A percentile compares a stretch with the other conserved stretches of the same genome.
Evolutionary conservation across 1,140 invertebrate species (phyloP).

Genomic region (Apis laboriosa): DNA sequence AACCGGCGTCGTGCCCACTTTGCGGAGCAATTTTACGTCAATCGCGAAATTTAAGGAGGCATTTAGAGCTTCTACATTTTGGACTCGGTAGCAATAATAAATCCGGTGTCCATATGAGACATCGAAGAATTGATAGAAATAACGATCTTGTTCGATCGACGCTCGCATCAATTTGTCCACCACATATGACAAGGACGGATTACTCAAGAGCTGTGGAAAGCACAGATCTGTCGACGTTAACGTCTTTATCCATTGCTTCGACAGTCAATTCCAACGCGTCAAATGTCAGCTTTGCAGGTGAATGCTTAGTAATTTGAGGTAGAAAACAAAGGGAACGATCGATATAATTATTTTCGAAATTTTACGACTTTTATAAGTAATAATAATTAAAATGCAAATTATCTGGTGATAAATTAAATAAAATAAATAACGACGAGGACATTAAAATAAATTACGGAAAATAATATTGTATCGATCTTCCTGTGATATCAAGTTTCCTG

Average conservation of each 20-base stretch:
- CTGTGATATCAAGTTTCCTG: constrained; percentile 1
- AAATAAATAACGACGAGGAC: too few species aligned
- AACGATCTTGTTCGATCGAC: constrained; percentile 58
- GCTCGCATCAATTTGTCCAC: constrained; percentile 52
- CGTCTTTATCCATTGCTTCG: constrained; percentile 66
- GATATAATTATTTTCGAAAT: constrained; percentile 17
- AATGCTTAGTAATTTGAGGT: constrained; percentile 21
- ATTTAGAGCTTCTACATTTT: constrained; percentile 78
- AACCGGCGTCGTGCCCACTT: constrained; percentile 75
- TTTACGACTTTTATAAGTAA: neutral
- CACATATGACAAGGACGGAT: constrained; percentile 59
- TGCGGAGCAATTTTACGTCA: constrained; percentile 78
- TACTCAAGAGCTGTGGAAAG: constrained; percentile 59
- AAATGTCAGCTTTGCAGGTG: constrained; percentile 69
- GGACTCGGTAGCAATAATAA: constrained; percentile 69
- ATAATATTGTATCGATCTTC: constrained; percentile 24
- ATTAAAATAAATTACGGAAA: neutral
- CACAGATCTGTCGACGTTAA: constrained; percentile 63
- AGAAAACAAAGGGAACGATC: constrained; percentile 11
- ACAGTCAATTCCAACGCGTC: constrained; percentile 62
- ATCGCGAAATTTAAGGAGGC: constrained; percentile 76
- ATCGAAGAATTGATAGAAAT: constrained; percentile 50
- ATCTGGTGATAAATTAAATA: neutral
- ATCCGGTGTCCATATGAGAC: constrained; percentile 58
- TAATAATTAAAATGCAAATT: too few species aligned